Evolutionary conservation across 53 echinoderm and acorn worm genomes (phyloP), one percentile per base, ranked within the genome.

Genomic region (Echinometra lucunter): DNA sequence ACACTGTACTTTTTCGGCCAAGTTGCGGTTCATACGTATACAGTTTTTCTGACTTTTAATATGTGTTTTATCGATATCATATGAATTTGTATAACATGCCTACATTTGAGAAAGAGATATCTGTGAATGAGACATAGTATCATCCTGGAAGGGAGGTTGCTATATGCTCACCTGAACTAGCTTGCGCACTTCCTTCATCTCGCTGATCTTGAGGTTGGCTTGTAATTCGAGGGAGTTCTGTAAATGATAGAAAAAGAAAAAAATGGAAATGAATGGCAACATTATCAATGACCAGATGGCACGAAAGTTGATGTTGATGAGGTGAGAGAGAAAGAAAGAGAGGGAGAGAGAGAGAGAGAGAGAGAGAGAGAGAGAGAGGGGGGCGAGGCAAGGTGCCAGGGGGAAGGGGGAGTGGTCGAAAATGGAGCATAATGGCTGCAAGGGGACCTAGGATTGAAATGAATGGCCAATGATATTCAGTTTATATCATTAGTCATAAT

Each of bases 221-320:
- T 72, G 91, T 91, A 38, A 91, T 91, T 11, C 91, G 91, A 45
- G 91, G 91, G 27, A 35, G 58, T n/a, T 91, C 91, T 91, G 91
- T 42, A 40, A 45, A 45, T 3, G 66, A 91, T 13, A 25, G 17
- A 18, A 85, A 85, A 47, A 28, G 47, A 8, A 83, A 45, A 45
- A 82, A 47, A 83, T 5, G 21, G 27, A 85, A 85, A 1, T 28
- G 34, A 69, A 69, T 32, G 30, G 28, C 28, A 30, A 69, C 30
- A 69, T 12, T 6, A 13, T 69, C 13, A 69, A 30, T 10, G 32
- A 58, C 2, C 21, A 63, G 2, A 67, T 60, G 60, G 2, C 25
- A 63, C 6, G 25, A 63, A 6, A 25, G 63, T 25, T 63, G 25
- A 15, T 69, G 32, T 1, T 69, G 13, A 69, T 34, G 32, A 12